Conservation (phyloP, 2,113 vertebrate genomes). For the Scartelaos histophorus region DNA sequence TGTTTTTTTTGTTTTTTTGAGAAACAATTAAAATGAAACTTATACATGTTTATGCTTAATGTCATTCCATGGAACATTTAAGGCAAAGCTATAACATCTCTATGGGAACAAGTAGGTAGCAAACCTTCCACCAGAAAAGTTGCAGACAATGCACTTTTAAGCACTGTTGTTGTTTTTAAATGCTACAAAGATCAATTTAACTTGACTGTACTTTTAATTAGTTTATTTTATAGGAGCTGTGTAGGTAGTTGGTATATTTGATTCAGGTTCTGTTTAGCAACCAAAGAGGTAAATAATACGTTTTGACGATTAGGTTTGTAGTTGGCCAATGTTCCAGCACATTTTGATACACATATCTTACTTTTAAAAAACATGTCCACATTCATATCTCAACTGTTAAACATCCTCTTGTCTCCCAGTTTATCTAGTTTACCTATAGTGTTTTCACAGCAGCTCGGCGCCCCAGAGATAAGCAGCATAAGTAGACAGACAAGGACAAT, state of each 20-base stretch:
- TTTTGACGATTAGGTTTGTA: background rate
- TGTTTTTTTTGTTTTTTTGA: no score
- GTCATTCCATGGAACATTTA: no score
- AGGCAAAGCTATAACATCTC: no score
- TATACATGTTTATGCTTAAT: no score
- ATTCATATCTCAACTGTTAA: slow-evolving; percentile 39
- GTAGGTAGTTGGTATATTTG: background rate
- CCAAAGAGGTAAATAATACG: background rate
- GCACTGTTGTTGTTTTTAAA: no score
- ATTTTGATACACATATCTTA: background rate
- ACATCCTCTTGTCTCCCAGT: slow-evolving; percentile 41
- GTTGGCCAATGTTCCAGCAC: background rate
- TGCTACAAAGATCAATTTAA: no score
- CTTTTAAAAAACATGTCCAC: slow-evolving; percentile 7
- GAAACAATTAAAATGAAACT: no score
- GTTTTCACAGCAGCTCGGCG: slow-evolving; percentile 64
- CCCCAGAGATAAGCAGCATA: slow-evolving; percentile 61
- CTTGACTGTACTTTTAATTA: background rate
- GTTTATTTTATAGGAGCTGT: background rate
- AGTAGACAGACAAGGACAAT: slow-evolving; percentile 41
- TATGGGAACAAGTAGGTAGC: no score
- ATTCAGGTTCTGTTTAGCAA: background rate
- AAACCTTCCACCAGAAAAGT: no score
- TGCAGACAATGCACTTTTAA: no score
- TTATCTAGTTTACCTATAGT: slow-evolving; percentile 60